Percentiles rank a stretch among this genome's conserved stretches.
phyloP scores from a whole-genome alignment of 1,140 invertebrate species.

The Drosophila albomicans region DNA sequence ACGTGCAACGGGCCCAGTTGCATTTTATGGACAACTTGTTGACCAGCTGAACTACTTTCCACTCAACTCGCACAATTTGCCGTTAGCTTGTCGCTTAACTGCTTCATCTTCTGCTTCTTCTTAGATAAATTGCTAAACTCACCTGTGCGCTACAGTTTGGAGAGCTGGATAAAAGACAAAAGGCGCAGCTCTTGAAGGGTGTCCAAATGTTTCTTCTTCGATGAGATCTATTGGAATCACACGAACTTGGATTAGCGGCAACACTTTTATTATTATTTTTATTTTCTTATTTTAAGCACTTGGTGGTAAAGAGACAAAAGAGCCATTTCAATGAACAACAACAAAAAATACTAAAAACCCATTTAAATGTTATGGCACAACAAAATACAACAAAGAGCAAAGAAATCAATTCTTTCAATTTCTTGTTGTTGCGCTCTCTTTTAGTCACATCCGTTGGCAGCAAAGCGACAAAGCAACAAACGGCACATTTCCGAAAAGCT shows the following conservation, averaged over 20 bases:
- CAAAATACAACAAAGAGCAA: constrained; percentile 23
- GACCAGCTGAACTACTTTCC: constrained; percentile 80
- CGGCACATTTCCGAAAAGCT: constrained; percentile 45
- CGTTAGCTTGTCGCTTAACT: constrained; percentile 47
- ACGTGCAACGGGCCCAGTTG: constrained; percentile 50
- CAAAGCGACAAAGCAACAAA: constrained; percentile 21
- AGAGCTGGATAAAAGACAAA: not conserved
- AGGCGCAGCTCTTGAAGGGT: not conserved
- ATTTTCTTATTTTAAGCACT: constrained; percentile 10
- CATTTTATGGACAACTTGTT: constrained; percentile 71
- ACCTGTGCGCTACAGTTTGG: constrained; percentile 26
- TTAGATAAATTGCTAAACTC: constrained; percentile 41
- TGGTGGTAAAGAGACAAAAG: constrained; percentile 25
- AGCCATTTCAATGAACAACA: not conserved
- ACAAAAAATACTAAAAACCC: constrained; percentile 33
- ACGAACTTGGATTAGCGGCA: constrained; percentile 13
- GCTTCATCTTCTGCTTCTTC: constrained; percentile 17
- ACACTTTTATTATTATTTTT: not conserved
- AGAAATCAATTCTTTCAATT: constrained; percentile 48
- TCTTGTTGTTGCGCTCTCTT: constrained; percentile 10
- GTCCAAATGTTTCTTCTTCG: constrained; percentile 9
- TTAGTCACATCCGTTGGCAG: constrained; percentile 44
- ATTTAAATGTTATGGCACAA: constrained; percentile 55
- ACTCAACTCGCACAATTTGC: constrained; percentile 49
- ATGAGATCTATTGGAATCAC: constrained; percentile 8